Conservation (phyloP, 1,140 invertebrate species). For the Piezodorus guildinii region DNA sequence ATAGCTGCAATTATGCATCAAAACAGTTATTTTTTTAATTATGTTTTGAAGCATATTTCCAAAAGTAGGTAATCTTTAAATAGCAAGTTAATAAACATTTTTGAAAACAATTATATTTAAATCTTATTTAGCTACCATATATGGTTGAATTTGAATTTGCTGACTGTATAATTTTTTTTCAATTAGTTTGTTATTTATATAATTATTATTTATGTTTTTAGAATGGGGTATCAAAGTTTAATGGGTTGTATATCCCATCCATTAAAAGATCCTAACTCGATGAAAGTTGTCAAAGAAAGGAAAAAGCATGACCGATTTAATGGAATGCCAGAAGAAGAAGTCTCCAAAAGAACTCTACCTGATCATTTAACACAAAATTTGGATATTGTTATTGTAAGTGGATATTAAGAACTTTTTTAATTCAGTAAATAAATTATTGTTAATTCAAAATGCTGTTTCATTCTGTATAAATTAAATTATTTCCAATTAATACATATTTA, state of each 20-base stretch:
- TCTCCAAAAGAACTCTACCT: constrained; percentile 78
- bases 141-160: too few relatives aligned
- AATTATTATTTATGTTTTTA: constrained; percentile 17
- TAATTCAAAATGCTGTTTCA: neutral
- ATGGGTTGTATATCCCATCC: constrained; percentile 22
- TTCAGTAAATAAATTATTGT: neutral
- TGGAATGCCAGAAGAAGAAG: constrained; percentile 93
- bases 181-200: neutral
- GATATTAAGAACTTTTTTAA: constrained; percentile 31
- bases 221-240: constrained; percentile 25
- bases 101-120: too few relatives aligned
- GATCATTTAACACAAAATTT: constrained; percentile 86
- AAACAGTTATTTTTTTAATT: too few relatives aligned
- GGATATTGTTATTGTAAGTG: constrained; percentile 93
- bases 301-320: constrained; percentile 95
- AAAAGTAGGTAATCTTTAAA: too few relatives aligned
- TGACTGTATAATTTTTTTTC: too few relatives aligned
- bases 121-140: too few relatives aligned
- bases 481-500: neutral
- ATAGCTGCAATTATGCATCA: too few relatives aligned
- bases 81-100: too few relatives aligned
- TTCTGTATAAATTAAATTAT: neutral
- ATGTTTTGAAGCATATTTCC: too few relatives aligned
- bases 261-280: constrained; percentile 29
- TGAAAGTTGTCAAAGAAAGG: constrained; percentile 61